Percentiles rank a stretch among this genome's conserved stretches.
phyloP scores from a whole-genome alignment of 1,140 invertebrate genomes.

The Tetragnatha versicolor region DNA sequence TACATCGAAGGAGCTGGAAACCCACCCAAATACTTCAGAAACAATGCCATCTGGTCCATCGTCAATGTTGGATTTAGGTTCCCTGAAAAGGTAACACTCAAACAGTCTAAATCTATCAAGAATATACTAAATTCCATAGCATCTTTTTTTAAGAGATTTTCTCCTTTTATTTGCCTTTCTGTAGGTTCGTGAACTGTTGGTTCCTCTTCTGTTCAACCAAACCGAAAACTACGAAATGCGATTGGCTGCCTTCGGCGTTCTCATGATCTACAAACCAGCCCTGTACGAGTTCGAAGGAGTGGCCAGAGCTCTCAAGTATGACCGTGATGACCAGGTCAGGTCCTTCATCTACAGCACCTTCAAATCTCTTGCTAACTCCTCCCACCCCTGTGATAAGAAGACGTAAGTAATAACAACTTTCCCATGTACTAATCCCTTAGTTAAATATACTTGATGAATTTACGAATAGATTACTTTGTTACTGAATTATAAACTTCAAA shows the following conservation, averaged over 20 bases:
- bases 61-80: slow-evolving; percentile 24
- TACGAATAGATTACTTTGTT: no score
- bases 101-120: background rate
- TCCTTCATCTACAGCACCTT: slow-evolving; percentile 45
- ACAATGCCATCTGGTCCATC: slow-evolving; percentile 37
- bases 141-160: background rate
- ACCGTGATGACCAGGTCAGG: slow-evolving; percentile 34
- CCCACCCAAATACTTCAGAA: background rate
- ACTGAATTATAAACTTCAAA: no score
- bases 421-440: no score
- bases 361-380: slow-evolving; percentile 33
- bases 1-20: slow-evolving; percentile 27
- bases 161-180: background rate
- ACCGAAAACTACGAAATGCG: slow-evolving; percentile 50
- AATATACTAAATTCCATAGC: background rate
- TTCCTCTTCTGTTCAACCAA: slow-evolving; percentile 48
- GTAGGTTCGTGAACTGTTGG: slow-evolving; percentile 24
- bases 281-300: slow-evolving; percentile 47
- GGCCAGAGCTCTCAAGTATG: slow-evolving; percentile 24
- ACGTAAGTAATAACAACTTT: slow-evolving; percentile 37
- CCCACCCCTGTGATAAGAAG: slow-evolving; percentile 39
- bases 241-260: slow-evolving; percentile 37
- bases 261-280: slow-evolving; percentile 14
- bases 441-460: no score
- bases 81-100: slow-evolving; percentile 46